These are phyloP conservation scores for Synanthedon formicaeformis DNA, from an alignment of 2,888 invertebrate species.

Conservation along the genomic window DNA sequence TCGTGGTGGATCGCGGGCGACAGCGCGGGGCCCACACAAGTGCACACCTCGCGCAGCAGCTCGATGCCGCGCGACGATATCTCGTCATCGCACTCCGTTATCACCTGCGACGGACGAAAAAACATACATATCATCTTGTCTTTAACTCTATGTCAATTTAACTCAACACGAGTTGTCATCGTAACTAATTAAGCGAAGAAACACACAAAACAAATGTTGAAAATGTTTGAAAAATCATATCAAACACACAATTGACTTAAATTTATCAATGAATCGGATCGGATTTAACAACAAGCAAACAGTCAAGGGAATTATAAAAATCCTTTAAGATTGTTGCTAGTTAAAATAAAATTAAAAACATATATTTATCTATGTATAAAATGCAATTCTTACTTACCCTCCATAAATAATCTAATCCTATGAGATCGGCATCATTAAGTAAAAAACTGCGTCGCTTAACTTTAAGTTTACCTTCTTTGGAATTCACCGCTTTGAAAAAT, in stretches of 20 bases:
- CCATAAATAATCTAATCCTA: constrained; percentile 97
- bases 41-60: constrained; percentile 91
- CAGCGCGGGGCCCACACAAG: constrained; percentile 90
- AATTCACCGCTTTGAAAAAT: constrained; percentile 95
- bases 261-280: too few species aligned
- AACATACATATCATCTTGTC: background rate
- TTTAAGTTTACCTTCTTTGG: constrained; percentile 93
- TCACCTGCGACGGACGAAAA: constrained; percentile 66
- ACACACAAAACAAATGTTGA: too few species aligned
- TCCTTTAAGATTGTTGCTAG: too few species aligned
- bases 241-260: too few species aligned
- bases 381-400: constrained; percentile 67
- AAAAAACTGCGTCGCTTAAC: constrained; percentile 86
- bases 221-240: too few species aligned
- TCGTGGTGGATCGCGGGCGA: constrained; percentile 89
- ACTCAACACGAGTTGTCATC: background rate
- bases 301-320: too few species aligned
- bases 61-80: constrained; percentile 94
- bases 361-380: background rate
- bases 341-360: too few species aligned
- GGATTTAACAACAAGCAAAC: too few species aligned
- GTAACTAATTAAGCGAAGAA: too few species aligned
- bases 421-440: constrained; percentile 94
- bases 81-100: constrained; percentile 91
- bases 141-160: background rate